phyloP scores from a whole-genome alignment of 2,113 vertebrate genomes.

The Ornithorhynchus anatinus region DNA sequence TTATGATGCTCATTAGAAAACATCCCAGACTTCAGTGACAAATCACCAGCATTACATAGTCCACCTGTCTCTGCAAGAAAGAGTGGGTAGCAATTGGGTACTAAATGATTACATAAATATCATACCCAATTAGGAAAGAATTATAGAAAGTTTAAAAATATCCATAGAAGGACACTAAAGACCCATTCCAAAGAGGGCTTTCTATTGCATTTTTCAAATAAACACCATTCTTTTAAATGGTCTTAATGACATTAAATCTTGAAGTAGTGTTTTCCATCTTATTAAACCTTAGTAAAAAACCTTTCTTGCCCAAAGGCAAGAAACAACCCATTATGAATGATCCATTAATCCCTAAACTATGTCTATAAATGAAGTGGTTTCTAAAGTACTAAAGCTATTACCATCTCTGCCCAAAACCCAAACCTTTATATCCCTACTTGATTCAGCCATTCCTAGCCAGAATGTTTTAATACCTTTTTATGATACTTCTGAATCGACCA shows the following conservation, averaged over 20 bases:
- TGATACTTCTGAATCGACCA: conserved; percentile 45
- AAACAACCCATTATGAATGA: conserved; percentile 27
- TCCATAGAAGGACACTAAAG: not conserved
- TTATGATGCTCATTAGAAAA: not conserved
- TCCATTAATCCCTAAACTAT: conserved; percentile 46
- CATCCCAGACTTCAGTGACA: conserved; percentile 11
- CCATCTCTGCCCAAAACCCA: conserved; percentile 48
- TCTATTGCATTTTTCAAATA: not conserved
- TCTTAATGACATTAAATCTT: conserved; percentile 21
- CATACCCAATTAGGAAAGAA: not conserved
- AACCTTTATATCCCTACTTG: conserved; percentile 27
- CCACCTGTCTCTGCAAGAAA: not conserved
- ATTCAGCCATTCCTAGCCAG: conserved; percentile 38
- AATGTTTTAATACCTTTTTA: conserved; percentile 46
- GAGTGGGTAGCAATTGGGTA: not conserved
- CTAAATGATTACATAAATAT: not conserved
- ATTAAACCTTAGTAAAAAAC: conserved; percentile 13
- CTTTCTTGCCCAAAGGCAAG: conserved; percentile 18
- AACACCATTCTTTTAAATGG: conserved; percentile 3
- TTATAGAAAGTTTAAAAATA: not conserved
- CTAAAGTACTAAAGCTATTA: conserved; percentile 53
- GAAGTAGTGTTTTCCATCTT: not conserved
- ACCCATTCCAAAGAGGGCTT: not conserved
- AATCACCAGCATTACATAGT: not conserved
- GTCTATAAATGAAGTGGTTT: conserved; percentile 43